Evolutionary conservation across 2,113 vertebrate genomes (phyloP).

Genomic region (Cervus canadensis): DNA sequence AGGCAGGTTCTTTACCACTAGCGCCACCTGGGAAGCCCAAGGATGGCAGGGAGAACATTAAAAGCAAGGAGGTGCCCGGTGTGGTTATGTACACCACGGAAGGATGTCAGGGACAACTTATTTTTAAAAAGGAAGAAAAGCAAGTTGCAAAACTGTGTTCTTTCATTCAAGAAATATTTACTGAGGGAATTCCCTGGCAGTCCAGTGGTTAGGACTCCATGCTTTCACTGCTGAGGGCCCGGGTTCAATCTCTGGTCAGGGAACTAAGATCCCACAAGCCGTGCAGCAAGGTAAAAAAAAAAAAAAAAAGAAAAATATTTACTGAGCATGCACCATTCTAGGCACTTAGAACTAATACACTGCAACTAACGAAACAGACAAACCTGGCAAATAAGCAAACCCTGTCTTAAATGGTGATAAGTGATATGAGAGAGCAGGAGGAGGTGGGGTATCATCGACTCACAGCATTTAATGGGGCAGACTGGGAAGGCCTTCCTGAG

Average conservation of each 20-base stretch:
- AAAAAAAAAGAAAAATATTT: neutral
- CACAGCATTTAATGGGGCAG: neutral
- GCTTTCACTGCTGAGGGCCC: neutral
- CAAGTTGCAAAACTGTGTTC: neutral
- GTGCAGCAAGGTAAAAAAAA: neutral
- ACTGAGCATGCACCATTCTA: neutral
- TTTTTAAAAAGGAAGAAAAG: neutral
- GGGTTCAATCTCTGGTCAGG: neutral
- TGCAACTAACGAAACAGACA: neutral
- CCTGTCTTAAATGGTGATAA: neutral
- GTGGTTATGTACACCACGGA: neutral
- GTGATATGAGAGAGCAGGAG: neutral
- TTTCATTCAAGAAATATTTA: neutral
- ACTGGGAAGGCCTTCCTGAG: neutral
- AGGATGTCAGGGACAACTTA: neutral
- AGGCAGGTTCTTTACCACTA: neutral
- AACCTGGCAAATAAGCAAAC: neutral
- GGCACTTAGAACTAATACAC: neutral
- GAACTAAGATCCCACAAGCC: neutral
- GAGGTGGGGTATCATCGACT: neutral
- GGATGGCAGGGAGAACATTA: neutral
- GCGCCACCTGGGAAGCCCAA: neutral
- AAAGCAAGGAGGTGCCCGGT: neutral
- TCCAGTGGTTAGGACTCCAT: neutral
- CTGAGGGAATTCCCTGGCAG: neutral